phyloP scores from a whole-genome alignment of 35 echinoderm and acorn worm species.

The Hemicentrotus pulcherrimus region DNA sequence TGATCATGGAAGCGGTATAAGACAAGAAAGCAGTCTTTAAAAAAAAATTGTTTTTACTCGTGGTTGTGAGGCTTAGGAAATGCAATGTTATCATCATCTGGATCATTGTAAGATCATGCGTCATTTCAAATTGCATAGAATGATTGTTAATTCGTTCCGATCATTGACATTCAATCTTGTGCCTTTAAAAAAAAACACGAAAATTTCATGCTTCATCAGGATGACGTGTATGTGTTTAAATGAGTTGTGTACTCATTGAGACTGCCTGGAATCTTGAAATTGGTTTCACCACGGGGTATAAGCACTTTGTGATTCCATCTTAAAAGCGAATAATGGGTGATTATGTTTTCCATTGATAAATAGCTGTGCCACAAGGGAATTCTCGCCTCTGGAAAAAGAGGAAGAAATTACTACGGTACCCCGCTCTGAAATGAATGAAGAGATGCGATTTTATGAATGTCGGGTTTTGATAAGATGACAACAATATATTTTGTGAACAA shows the following conservation, averaged over 20 bases:
- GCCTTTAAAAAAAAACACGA: too few species aligned
- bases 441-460: not conserved
- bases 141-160: too few species aligned
- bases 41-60: too few species aligned
- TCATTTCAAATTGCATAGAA: too few species aligned
- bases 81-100: too few species aligned
- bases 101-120: too few species aligned
- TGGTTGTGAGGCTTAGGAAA: too few species aligned
- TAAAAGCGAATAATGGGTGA: not conserved
- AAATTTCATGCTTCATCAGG: not conserved
- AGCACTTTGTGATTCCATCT: not conserved
- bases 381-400: not conserved
- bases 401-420: not conserved
- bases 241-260: not conserved
- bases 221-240: not conserved
- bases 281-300: not conserved
- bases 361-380: not conserved
- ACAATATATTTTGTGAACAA: too few species aligned
- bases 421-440: not conserved
- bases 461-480: too few species aligned
- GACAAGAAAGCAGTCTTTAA: too few species aligned
- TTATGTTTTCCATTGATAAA: not conserved
- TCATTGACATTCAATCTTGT: too few species aligned
- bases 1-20: too few species aligned
- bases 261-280: not conserved